phyloP scores from a whole-genome alignment of 2,797 vertebrate genomes.

The Cetoscarus ocellatus region DNA sequence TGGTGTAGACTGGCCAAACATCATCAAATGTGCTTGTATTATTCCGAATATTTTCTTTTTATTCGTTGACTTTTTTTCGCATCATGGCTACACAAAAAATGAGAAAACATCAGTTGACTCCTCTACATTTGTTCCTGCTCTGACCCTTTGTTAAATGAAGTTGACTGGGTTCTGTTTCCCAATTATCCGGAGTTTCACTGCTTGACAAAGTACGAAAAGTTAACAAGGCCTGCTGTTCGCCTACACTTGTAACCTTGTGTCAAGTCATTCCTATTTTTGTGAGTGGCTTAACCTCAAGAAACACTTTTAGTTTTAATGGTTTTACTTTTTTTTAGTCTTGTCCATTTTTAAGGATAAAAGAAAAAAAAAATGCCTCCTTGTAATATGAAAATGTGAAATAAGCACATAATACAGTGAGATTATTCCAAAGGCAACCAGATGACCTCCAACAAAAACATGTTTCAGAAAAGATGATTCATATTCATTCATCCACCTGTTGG shows the following conservation, averaged over 20 bases:
- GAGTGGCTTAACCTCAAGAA: conserved; percentile 6
- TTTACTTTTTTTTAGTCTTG: conserved; percentile 17
- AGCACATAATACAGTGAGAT: not conserved
- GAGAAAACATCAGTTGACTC: no score
- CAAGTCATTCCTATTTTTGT: conserved; percentile 28
- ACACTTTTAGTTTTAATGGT: not conserved
- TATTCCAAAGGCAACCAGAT: not conserved
- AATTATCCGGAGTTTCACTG: conserved; percentile 19
- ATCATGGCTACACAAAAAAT: no score
- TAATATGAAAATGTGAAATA: not conserved
- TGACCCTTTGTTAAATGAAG: not conserved
- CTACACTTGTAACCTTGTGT: conserved; percentile 17
- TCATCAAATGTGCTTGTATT: no score
- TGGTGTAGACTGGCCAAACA: no score
- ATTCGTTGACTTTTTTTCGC: no score
- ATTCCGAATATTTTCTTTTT: no score
- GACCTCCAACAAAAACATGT: not conserved
- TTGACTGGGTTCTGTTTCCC: conserved; percentile 1
- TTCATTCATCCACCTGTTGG: not conserved
- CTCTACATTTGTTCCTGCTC: not conserved
- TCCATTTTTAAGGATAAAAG: conserved; percentile 1
- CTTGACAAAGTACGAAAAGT: conserved; percentile 16
- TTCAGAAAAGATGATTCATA: not conserved
- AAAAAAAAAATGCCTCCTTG: not conserved
- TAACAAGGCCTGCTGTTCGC: conserved; percentile 2